Evolutionary conservation across 2,113 vertebrate species (phyloP).

Genomic region (Leptosomus discolor): DNA sequence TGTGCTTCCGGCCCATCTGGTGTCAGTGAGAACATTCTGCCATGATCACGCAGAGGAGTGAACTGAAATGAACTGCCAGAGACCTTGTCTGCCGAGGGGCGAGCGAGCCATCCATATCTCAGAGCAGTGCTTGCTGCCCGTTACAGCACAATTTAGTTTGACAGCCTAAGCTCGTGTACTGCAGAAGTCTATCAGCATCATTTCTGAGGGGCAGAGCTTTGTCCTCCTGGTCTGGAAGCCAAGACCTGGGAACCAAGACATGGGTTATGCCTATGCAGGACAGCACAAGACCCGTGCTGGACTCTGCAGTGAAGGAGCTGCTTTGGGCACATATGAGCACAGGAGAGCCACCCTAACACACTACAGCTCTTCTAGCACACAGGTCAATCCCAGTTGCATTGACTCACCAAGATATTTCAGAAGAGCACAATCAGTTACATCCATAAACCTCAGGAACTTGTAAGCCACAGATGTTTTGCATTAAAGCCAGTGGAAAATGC

Average conservation of each 20-base stretch:
- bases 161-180: rapidly evolving
- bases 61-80: rapidly evolving
- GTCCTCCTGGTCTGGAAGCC: background rate
- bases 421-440: rapidly evolving
- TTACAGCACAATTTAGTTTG: background rate
- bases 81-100: rapidly evolving
- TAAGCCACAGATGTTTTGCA: too few species aligned
- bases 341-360: background rate
- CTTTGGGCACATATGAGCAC: rapidly evolving
- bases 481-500: rapidly evolving
- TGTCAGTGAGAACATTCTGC: background rate
- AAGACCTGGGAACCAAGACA: background rate
- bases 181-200: background rate
- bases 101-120: rapidly evolving
- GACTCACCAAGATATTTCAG: background rate
- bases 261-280: rapidly evolving
- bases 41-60: rapidly evolving
- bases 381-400: rapidly evolving
- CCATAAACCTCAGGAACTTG: background rate
- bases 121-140: rapidly evolving
- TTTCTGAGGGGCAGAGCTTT: rapidly evolving
- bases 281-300: background rate
- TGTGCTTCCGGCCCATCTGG: rapidly evolving
- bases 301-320: background rate
- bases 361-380: rapidly evolving